Base-by-base conservation (phyloP, 2,113 vertebrate genomes). In the Tetrao urogallus region DNA sequence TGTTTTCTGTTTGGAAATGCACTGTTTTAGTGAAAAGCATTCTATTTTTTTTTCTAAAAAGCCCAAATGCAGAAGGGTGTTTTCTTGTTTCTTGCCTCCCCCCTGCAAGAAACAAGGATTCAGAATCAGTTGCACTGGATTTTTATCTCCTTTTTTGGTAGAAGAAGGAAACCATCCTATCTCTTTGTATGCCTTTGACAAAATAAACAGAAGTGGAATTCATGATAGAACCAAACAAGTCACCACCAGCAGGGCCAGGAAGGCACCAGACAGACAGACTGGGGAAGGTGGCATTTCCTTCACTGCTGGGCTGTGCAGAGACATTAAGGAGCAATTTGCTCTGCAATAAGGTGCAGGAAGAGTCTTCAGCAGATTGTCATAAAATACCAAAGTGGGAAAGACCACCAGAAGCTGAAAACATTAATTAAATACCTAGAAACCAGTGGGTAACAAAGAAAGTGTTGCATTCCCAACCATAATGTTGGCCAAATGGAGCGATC, bases 21-120 rank as follows among this genome's bases (percentile, higher is more conserved):
- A 89, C 87, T 85, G 92, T 92, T 76, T 93, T 52, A 72, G 18
- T 56, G 82, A 48, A 82, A 85, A 95, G 75, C 86, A 83, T 30
- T 18, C 43, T 52, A 27, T 75, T 9, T 36, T 48, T 48, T 45
- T 70, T 80, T 6, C 50, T 6, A 8, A 58, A 70, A 72, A 80
- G 81, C 21, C 45, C 42, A 14, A 61, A 48, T 0, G 18, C 1
- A 3, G 48, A 21, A 5, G 18, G 82, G 54, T 4, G 6, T 7
- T 40, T 40, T 40, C 40, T 40, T 40, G 12, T 40, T 40, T 40
- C 40, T 40, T 40, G 14, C 6, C 47, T 63, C 38, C 58, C 66
- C 40, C 57, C 71, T 15, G 10, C 3, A 30, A 83, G 69, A 85
- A 61, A 28, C 8, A 10, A 34, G 71, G 69, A 87, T 81, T 52